Evolutionary conservation across 2,113 vertebrate species (phyloP).

Genomic region (Martes martes): DNA sequence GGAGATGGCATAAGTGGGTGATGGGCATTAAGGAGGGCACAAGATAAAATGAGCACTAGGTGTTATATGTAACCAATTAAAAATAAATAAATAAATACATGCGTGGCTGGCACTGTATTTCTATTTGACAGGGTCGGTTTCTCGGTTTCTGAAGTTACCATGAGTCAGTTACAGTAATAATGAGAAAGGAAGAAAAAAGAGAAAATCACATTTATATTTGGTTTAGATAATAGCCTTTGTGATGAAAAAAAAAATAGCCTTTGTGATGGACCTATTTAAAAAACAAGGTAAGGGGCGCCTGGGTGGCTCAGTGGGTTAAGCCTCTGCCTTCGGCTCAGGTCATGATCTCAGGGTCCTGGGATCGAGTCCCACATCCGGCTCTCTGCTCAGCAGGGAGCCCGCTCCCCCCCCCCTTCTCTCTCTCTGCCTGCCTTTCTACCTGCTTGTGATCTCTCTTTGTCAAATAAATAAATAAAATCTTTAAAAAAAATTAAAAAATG

Average conservation of each 20-base stretch:
- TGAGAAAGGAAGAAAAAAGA: neutral
- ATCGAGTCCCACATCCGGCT: no score
- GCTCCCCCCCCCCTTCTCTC: no score
- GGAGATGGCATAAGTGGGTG: neutral
- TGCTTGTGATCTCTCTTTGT: no score
- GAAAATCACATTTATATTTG: conserved; percentile 32
- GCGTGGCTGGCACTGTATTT: neutral
- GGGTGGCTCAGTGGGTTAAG: no score
- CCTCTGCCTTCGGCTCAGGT: no score
- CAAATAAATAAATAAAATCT: no score
- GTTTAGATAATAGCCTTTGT: neutral
- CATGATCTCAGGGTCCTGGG: no score
- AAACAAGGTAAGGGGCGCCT: neutral
- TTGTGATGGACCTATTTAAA: neutral
- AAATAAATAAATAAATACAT: neutral
- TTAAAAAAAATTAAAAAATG: no score
- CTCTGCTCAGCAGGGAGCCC: no score
- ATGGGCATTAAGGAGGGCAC: neutral
- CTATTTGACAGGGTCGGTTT: neutral
- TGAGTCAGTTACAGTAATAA: neutral
- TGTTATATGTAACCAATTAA: neutral
- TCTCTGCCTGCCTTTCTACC: no score
- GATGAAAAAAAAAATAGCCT: neutral
- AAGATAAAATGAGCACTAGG: neutral
- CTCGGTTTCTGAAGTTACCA: neutral